Evolutionary conservation across 2,888 invertebrate genomes (phyloP).

Genomic region (Caenorhabditis auriculariae): DNA sequence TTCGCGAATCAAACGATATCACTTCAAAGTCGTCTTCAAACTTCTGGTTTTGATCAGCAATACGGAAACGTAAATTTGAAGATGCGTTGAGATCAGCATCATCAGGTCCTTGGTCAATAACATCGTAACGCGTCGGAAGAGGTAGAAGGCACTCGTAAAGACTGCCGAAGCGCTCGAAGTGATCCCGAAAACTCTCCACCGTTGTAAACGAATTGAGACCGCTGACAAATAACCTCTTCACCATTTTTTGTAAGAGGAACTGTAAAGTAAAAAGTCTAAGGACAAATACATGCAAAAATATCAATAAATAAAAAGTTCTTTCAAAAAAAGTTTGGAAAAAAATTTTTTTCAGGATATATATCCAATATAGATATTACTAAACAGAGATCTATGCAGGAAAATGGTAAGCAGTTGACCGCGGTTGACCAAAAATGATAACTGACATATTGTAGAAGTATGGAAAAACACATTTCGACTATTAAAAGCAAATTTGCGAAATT

Average conservation of each 20-base stretch:
- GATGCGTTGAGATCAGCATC: slow-evolving; percentile 10
- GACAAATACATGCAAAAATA: no score
- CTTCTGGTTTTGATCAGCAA: background rate
- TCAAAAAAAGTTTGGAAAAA: no score
- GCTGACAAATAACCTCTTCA: slow-evolving; percentile 15
- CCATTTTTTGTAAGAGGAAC: no score
- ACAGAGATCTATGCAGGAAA: no score
- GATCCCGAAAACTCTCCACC: slow-evolving; percentile 1
- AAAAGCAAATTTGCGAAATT: no score
- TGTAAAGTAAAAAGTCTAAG: no score
- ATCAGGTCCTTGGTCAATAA: slow-evolving; percentile 11
- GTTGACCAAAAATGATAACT: no score
- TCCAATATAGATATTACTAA: no score
- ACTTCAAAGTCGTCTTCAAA: slow-evolving; percentile 15
- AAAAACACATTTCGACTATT: background rate
- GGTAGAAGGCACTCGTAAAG: slow-evolving; percentile 25
- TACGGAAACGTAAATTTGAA: slow-evolving; percentile 7
- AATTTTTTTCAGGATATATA: no score
- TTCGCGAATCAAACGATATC: slow-evolving; percentile 5
- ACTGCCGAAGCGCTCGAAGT: slow-evolving; percentile 22
- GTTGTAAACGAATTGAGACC: slow-evolving; percentile 10
- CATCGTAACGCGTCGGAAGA: slow-evolving; percentile 11
- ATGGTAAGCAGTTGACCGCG: no score
- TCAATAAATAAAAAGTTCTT: no score
- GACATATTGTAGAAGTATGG: background rate